Evolutionary conservation across 2,113 vertebrate species (phyloP).

Genomic region (Aphelocoma coerulescens): DNA sequence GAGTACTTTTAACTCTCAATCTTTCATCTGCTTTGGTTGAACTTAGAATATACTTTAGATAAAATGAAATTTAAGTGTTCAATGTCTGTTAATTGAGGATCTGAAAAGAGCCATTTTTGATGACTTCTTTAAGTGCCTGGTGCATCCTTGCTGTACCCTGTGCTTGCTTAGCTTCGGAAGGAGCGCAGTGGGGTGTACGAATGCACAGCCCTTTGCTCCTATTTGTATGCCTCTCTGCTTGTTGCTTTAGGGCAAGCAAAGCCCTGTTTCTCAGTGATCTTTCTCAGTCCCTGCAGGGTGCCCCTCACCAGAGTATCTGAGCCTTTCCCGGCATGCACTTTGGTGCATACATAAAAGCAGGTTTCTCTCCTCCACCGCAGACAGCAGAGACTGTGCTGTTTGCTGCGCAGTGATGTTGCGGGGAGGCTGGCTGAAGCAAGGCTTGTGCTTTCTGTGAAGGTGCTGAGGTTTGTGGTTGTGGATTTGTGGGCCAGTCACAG

Average conservation of each 20-base stretch:
- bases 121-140: not conserved
- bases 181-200: not conserved
- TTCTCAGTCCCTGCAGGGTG: slow-evolving; percentile 29
- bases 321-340: slow-evolving; percentile 22
- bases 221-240: slow-evolving; percentile 19
- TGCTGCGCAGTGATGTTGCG: not conserved
- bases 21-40: not conserved
- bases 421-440: not conserved
- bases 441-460: not conserved
- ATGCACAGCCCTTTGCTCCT: not conserved
- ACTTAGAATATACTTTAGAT: not conserved
- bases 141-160: not conserved
- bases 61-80: not conserved
- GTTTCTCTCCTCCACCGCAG: not conserved
- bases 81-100: not conserved
- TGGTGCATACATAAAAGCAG: slow-evolving; percentile 4
- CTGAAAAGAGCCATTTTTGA: not conserved
- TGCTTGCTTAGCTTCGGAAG: not conserved
- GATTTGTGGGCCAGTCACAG: not conserved
- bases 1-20: not conserved
- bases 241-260: slow-evolving; percentile 11
- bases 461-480: slow-evolving; percentile 7
- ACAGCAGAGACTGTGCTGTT: not conserved
- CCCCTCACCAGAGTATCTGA: slow-evolving; percentile 24
- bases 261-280: not conserved